These are phyloP conservation scores for Semicossyphus pulcher DNA, from an alignment of 2,113 vertebrate species.

Conservation along the genomic window DNA sequence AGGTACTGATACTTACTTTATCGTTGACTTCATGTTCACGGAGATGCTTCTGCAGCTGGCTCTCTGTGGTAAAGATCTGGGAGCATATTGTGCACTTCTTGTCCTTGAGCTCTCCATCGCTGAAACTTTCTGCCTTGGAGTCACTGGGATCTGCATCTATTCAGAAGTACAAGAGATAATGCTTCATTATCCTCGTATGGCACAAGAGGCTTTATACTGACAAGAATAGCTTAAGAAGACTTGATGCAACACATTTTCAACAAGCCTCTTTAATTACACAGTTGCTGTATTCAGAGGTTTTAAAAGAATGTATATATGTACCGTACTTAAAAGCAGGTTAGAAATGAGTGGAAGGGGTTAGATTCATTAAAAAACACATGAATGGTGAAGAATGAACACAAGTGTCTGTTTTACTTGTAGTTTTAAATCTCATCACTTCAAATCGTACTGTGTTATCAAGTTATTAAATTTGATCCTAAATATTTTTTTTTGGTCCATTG, in stretches of 20 bases:
- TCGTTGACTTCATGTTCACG: constrained; percentile 95
- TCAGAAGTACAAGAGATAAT: background rate
- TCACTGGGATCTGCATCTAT: constrained; percentile 73
- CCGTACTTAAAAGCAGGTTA: too few species aligned
- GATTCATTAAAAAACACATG: too few species aligned
- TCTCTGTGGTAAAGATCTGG: constrained; percentile 91
- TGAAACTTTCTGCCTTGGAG: constrained; percentile 81
- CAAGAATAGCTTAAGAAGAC: background rate
- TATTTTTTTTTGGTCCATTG: too few species aligned
- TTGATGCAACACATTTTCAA: background rate
- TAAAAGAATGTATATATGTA: background rate
- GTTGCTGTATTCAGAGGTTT: background rate
- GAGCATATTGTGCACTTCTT: constrained; percentile 92
- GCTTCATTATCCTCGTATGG: constrained; percentile 1
- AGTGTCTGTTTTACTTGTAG: too few species aligned
- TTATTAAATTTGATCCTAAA: too few species aligned
- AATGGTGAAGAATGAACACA: too few species aligned
- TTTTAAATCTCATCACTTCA: too few species aligned
- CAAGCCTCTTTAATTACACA: background rate
- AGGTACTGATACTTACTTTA: constrained; percentile 84
- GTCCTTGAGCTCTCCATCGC: constrained; percentile 84
- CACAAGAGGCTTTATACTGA: constrained; percentile 7
- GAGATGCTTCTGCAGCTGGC: constrained; percentile 94
- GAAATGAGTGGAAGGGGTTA: too few species aligned
- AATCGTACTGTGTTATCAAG: too few species aligned